A percentile compares a stretch with the other conserved stretches of the same genome.
Conservation (phyloP, 92 coral and sea anemone genomes). For the Virgularia gustaviana region DNA sequence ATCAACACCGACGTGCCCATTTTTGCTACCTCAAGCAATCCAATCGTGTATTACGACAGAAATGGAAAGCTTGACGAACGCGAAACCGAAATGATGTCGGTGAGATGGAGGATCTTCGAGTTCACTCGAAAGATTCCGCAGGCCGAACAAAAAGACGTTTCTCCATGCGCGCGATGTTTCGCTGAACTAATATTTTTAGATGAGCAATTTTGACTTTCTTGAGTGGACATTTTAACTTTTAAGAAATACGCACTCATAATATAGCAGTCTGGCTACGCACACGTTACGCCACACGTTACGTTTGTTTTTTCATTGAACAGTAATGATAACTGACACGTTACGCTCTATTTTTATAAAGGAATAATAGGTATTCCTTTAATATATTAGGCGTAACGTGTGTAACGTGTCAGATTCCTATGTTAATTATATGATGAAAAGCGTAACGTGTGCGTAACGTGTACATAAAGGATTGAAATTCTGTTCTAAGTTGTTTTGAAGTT, state of each 20-base stretch:
- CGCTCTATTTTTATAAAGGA: not conserved
- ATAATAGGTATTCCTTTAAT: not conserved
- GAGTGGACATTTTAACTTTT: not conserved
- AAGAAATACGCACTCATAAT: not conserved
- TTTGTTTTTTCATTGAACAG: not conserved
- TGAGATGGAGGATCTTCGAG: slow-evolving; percentile 48
- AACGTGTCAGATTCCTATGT: not conserved
- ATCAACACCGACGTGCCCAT: slow-evolving; percentile 53
- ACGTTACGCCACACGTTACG: too few relatives aligned
- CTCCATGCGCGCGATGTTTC: slow-evolving; percentile 51
- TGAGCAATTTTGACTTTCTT: not conserved
- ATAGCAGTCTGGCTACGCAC: not conserved
- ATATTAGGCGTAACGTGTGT: not conserved
- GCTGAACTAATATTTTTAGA: slow-evolving; percentile 13
- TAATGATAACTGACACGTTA: not conserved
- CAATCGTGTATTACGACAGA: slow-evolving; percentile 12
- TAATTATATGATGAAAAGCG: not conserved
- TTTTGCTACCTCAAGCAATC: slow-evolving; percentile 37
- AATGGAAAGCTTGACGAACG: slow-evolving; percentile 2
- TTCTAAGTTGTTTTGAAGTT: too few relatives aligned
- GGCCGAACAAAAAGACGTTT: slow-evolving; percentile 18
- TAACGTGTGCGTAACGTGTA: not conserved
- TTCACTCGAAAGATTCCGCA: slow-evolving; percentile 34
- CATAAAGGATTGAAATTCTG: not conserved
- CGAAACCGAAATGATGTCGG: slow-evolving; percentile 70